Base-by-base conservation (phyloP, 2,888 invertebrate genomes). In the Acrocyrtus sp. region DNA sequence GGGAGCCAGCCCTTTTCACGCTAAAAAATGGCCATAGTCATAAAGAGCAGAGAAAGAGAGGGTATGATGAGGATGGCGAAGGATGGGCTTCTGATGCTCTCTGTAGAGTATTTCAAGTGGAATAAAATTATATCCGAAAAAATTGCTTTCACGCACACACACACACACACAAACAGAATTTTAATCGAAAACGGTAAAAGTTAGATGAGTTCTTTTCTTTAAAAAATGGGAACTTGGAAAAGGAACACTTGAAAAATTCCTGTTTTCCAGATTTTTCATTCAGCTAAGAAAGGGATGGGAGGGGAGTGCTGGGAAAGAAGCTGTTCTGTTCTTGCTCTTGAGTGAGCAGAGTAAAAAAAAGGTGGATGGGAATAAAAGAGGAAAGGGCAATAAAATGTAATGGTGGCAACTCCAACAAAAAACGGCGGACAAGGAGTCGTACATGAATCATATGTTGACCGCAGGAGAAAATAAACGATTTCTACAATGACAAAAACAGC, bases 371-470 rank as follows among this genome's bases (percentile, higher is more conserved):
- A 39, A 53, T 53, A 63, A 27, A 17, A 22, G 27, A 47, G 22
- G 50, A 27, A 66, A 48, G 29, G 53, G n/a, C 57, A 70, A 70
- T 70, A 70, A 70, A 70, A 56, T 70, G 57, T 70, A 70, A 70
- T 63, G 57, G 50, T 22, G 29, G 39, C 26, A 21, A 34, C 22
- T 26, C 47, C 53, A 62, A 54, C 69, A 60, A 69, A 56, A 61
- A n/a, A n/a, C 24, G 19, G 57, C 15, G n/a, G n/a, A n/a, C n/a
- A n/a, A n/a, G n/a, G n/a, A n/a, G n/a, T n/a, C n/a, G n/a, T n/a
- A n/a, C n/a, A n/a, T n/a, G n/a, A n/a, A n/a, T n/a, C n/a, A n/a
- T n/a, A n/a, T n/a, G n/a, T n/a, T n/a, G n/a, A n/a, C n/a, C n/a
- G n/a, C n/a, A n/a, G n/a, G n/a, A n/a, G n/a, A n/a, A n/a, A n/a